phyloP scores from a whole-genome alignment of 2,797 vertebrate species.

The Loris lydekkerianus region DNA sequence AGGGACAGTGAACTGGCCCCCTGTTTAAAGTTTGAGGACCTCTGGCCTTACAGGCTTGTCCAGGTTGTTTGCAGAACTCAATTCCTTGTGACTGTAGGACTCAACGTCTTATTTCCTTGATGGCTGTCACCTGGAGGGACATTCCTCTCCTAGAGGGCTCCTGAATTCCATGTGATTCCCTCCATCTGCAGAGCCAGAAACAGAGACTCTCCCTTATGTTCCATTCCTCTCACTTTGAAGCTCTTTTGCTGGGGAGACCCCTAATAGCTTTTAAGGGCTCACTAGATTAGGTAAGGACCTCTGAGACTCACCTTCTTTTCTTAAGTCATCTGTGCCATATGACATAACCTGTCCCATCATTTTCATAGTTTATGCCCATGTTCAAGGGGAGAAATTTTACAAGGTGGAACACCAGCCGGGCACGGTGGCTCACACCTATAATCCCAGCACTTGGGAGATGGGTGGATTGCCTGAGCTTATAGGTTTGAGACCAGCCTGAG shows the following conservation, averaged over 20 bases:
- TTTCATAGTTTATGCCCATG: background rate
- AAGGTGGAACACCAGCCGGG: too few relatives aligned
- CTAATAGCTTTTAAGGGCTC: background rate
- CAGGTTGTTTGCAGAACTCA: too few relatives aligned
- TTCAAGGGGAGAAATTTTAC: background rate
- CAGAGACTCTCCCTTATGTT: background rate
- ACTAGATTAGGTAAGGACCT: background rate
- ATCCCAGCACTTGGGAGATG: too few relatives aligned
- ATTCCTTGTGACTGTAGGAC: background rate
- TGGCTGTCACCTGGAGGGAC: background rate
- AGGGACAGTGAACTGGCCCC: too few relatives aligned
- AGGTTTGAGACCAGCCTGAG: too few relatives aligned
- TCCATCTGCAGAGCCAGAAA: background rate
- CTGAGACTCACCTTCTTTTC: background rate
- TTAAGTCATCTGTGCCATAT: background rate
- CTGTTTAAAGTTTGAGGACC: too few relatives aligned
- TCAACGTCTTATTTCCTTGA: background rate
- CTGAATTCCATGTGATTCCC: background rate
- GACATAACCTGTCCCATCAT: background rate
- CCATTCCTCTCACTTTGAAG: background rate
- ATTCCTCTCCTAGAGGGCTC: background rate
- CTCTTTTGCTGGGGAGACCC: background rate
- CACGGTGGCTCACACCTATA: too few relatives aligned
- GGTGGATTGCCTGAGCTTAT: too few relatives aligned
- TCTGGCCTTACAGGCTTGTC: too few relatives aligned